phyloP scores from a whole-genome alignment of 2,888 invertebrate genomes.

The Hirtodrosophila trivittata region DNA sequence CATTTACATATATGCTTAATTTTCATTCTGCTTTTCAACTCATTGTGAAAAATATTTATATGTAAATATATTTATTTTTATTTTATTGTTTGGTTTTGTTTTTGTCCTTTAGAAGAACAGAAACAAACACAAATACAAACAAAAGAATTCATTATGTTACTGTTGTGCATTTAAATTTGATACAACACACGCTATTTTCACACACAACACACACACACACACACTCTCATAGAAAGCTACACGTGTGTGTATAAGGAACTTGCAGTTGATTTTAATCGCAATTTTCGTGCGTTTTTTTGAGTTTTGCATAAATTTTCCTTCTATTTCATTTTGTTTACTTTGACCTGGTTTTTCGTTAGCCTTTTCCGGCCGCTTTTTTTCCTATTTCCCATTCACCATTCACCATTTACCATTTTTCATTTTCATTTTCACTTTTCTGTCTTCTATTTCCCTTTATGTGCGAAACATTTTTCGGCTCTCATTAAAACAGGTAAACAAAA shows the following conservation, averaged over 20 bases:
- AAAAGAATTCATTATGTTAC: constrained; percentile 78
- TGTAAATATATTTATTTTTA: constrained; percentile 7
- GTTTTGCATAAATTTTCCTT: constrained; percentile 76
- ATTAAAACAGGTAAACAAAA: constrained; percentile 78
- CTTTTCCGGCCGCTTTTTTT: constrained; percentile 43
- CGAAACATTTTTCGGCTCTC: constrained; percentile 69
- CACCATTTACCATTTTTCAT: constrained; percentile 34
- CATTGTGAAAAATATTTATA: constrained; percentile 15
- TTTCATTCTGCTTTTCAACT: constrained; percentile 37
- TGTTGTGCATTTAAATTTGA: constrained; percentile 77
- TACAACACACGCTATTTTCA: constrained; percentile 74
- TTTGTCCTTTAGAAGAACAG: constrained; percentile 35
- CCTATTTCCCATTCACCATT: neutral
- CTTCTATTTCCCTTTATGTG: constrained; percentile 36
- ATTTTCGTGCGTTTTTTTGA: constrained; percentile 71
- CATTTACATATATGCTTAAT: constrained; percentile 54
- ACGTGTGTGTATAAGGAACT: constrained; percentile 54
- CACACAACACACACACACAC: constrained; percentile 42
- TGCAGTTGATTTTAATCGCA: constrained; percentile 66
- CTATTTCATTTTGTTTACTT: constrained; percentile 74
- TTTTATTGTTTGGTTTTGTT: constrained; percentile 9
- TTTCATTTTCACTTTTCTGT: constrained; percentile 30
- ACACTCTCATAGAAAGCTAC: constrained; percentile 27
- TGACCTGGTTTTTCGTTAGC: constrained; percentile 74
- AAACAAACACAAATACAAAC: constrained; percentile 56